Conservation (phyloP, 2,888 invertebrate species). For the Caenorhabditis panamensis region DNA sequence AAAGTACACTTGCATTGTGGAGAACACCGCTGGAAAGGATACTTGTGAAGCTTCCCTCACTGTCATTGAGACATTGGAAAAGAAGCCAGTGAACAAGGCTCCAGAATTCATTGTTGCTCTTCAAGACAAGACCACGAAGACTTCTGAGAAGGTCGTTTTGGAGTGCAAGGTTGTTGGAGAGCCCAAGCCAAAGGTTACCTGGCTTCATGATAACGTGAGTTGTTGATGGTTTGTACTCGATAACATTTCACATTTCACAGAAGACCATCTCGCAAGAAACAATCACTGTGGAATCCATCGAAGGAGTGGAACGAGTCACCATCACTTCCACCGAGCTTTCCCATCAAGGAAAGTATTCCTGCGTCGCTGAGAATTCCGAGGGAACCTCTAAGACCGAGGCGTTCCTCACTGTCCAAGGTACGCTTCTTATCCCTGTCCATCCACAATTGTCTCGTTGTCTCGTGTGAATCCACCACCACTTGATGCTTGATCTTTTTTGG, state of each 20-base stretch:
- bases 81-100: slow-evolving; percentile 66
- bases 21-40: slow-evolving; percentile 78
- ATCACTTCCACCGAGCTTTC: slow-evolving; percentile 72
- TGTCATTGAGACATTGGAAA: slow-evolving; percentile 76
- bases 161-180: slow-evolving; percentile 79
- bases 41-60: slow-evolving; percentile 78
- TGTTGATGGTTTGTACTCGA: neutral
- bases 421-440: slow-evolving; percentile 21
- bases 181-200: slow-evolving; percentile 74
- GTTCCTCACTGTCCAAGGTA: slow-evolving; percentile 75
- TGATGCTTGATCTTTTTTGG: neutral
- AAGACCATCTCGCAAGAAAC: slow-evolving; percentile 47
- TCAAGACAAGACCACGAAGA: slow-evolving; percentile 73
- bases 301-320: slow-evolving; percentile 74
- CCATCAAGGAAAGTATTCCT: slow-evolving; percentile 74
- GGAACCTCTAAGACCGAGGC: slow-evolving; percentile 77
- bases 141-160: slow-evolving; percentile 84
- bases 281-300: slow-evolving; percentile 63
- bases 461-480: slow-evolving; percentile 31
- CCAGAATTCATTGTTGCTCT: slow-evolving; percentile 77
- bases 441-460: neutral
- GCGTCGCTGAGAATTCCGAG: slow-evolving; percentile 79
- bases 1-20: slow-evolving; percentile 79
- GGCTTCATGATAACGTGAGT: slow-evolving; percentile 86
- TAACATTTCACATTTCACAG: slow-evolving; percentile 18